Conservation (phyloP, 2,888 invertebrate species). For the Glaucopsyche alexis region DNA sequence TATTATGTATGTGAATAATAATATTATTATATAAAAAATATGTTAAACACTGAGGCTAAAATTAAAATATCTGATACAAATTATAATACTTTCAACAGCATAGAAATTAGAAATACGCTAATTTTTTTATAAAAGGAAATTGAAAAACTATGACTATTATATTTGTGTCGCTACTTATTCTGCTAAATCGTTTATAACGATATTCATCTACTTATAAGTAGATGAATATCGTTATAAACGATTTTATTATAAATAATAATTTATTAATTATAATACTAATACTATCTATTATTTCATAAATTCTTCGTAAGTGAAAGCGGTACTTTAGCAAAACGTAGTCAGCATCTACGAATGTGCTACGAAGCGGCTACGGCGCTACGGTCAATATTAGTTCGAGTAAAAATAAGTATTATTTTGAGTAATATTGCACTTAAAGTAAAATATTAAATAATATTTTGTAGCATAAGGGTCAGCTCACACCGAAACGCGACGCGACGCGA, state of each 20-base stretch:
- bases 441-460: constrained; percentile 7
- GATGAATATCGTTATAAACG: too few relatives aligned
- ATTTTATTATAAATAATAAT: too few relatives aligned
- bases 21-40: not conserved
- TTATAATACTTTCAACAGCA: too few relatives aligned
- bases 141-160: not conserved
- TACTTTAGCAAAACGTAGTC: not conserved
- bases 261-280: not conserved
- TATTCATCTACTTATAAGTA: not conserved
- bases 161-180: not conserved
- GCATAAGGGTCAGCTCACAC: not conserved
- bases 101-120: not conserved
- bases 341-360: not conserved
- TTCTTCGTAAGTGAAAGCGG: not conserved
- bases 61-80: too few relatives aligned
- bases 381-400: not conserved
- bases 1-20: not conserved
- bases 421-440: not conserved
- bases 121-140: not conserved
- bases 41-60: not conserved
- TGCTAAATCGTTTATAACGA: constrained; percentile 15
- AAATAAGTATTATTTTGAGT: not conserved
- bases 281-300: not conserved
- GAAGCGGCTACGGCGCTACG: not conserved
- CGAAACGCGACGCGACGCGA: too few relatives aligned